Conservation (phyloP, 1,140 invertebrate genomes). For the Chelonus insularis region DNA sequence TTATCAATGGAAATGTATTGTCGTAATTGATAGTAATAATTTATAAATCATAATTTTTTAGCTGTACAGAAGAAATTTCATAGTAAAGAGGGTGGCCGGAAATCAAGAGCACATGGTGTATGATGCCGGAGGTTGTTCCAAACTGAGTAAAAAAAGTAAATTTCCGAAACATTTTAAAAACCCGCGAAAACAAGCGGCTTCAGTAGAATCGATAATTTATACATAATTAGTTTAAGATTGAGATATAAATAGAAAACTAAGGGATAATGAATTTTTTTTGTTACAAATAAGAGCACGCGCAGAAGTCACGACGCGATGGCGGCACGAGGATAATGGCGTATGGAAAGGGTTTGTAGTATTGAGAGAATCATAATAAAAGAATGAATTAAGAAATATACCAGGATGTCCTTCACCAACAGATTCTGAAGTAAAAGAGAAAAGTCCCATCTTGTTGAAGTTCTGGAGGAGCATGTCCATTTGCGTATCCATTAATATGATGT, state of each 20-base stretch:
- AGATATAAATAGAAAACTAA: no score
- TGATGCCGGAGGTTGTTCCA: background rate
- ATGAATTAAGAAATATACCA: constrained; percentile 61
- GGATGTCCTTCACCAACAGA: constrained; percentile 99
- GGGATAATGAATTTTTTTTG: no score
- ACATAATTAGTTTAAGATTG: no score
- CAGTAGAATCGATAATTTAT: no score
- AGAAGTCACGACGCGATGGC: background rate
- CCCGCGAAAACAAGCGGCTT: no score
- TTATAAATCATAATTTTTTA: no score
- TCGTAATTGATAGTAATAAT: no score
- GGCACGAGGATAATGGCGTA: constrained; percentile 14
- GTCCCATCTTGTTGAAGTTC: constrained; percentile 82
- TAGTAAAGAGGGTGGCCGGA: no score
- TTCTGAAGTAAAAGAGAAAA: constrained; percentile 98
- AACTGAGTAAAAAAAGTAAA: background rate
- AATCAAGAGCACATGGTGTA: constrained; percentile 5
- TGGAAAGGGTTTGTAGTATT: background rate
- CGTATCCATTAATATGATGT: constrained; percentile 73
- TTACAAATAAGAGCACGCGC: background rate
- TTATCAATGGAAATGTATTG: no score
- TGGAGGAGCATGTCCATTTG: constrained; percentile 71
- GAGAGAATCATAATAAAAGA: constrained; percentile 2
- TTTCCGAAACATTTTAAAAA: no score
- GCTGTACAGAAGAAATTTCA: no score